Evolutionary conservation across 2,797 vertebrate genomes (phyloP), one percentile per base, ranked within the genome.

Genomic region (Tadarida brasiliensis): DNA sequence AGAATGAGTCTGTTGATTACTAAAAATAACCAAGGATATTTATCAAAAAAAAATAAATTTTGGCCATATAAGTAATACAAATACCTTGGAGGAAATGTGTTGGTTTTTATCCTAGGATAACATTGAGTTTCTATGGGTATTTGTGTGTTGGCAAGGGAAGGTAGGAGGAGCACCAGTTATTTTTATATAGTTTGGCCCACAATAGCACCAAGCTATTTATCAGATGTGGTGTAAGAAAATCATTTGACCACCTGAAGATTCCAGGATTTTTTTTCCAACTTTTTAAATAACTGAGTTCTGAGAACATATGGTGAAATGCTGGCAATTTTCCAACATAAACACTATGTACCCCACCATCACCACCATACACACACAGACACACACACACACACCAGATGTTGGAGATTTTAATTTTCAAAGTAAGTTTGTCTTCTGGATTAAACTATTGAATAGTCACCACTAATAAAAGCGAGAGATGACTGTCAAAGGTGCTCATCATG

Each of bases 101-200:
- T 97, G 96, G 97, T 98, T 96, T 95, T 90, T 56, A 84, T 95
- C 97, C 97, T 96, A 97, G 89, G 91, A 97, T 91, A 97, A 98
- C 93, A 97, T 91, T 98, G 92, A 96, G 95, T 98, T 96, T 96
- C 93, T 96, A 49, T 93, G 95, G 71, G 44, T 96, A 97, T 95
- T 96, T 96, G 84, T 93, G 91, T 76, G 87, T 67, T 98, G 97
- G 96, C 96, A 93, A 80, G 54, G 26, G 49, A 92, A 86, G 16
- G 82, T 2, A 85, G 59, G 39, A 74, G 71, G 82, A 86, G 56
- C 11, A 14, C 65, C 24, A 39, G 94, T 82, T 96, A 96, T 97
- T 97, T 97, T 97, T 96, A 96, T 71, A 49, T 63, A 71, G 47
- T 81, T 92, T 74, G 51, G 87, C 84, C 87, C 73, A 96, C 77